Evolutionary conservation across 2,888 invertebrate species (phyloP).

Genomic region (Dascillus cervinus): DNA sequence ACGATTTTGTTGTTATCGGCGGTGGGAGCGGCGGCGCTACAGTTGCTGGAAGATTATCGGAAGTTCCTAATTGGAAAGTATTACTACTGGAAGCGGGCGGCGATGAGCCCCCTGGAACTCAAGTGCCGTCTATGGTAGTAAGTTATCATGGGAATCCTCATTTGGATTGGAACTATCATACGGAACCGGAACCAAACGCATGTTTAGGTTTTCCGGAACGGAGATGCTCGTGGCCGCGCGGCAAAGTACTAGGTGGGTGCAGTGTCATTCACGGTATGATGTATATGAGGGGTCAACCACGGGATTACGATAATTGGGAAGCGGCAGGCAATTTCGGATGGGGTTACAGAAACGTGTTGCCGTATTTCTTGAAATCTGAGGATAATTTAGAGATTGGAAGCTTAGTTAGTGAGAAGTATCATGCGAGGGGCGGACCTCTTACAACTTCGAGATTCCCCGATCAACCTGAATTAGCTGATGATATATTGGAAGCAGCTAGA

Average conservation of each 20-base stretch:
- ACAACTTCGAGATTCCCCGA: slow-evolving; percentile 58
- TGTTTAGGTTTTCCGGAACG: slow-evolving; percentile 50
- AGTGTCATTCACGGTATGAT: slow-evolving; percentile 76
- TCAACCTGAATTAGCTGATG: slow-evolving; percentile 54
- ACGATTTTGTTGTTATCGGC: slow-evolving; percentile 61
- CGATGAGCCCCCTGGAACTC: slow-evolving; percentile 57
- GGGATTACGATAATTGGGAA: slow-evolving; percentile 71
- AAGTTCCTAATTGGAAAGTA: slow-evolving; percentile 61
- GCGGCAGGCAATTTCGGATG: slow-evolving; percentile 66
- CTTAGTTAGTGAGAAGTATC: slow-evolving; percentile 52
- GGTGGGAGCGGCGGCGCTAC: slow-evolving; percentile 60
- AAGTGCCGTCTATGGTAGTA: slow-evolving; percentile 61
- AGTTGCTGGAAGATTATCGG: slow-evolving; percentile 57
- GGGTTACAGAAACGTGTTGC: slow-evolving; percentile 70
- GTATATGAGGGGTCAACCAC: slow-evolving; percentile 69
- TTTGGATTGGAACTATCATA: slow-evolving; percentile 62
- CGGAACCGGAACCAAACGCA: slow-evolving; percentile 55
- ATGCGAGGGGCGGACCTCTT: slow-evolving; percentile 54
- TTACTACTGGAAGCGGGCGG: slow-evolving; percentile 63
- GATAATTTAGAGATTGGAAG: slow-evolving; percentile 56
- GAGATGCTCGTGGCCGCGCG: slow-evolving; percentile 60
- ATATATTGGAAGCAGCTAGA: slow-evolving; percentile 53
- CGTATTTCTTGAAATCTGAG: slow-evolving; percentile 62
- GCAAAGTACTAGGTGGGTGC: slow-evolving; percentile 63
- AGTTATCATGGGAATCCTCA: slow-evolving; percentile 53